Base-by-base conservation (phyloP, 30 jellyfish, hydroid and myxozoan species). In the Pelagia noctiluca region DNA sequence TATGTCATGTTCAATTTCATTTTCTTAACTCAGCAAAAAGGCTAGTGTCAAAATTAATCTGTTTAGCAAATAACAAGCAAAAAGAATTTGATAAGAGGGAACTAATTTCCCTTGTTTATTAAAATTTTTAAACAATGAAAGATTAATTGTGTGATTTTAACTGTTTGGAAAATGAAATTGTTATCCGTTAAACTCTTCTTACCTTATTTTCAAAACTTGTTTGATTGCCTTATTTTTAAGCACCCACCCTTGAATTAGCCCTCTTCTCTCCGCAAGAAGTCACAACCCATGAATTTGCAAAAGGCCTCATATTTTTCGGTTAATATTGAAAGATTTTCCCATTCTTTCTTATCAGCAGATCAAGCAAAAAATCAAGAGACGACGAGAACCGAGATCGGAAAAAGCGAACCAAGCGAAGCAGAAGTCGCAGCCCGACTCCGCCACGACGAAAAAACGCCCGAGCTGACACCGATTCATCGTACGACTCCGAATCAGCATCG, bases 401-500 rank as follows among this genome's bases (percentile, higher is more conserved):
- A 52, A 52, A 82, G 8, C 63, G 64, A 25, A 63, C 36, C 29
- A n/a, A n/a, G n/a, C 74, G 74, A 24, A 42, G 60, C 34, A 57
- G 89, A 65, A 79, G 82, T 79, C 89, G 89, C 19, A 79, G 89
- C 63, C 73, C 82, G 48, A 49, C 70, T 16, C 84, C 92, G 21
- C 62, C 80, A n/a, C 82, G 92, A 26, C 86, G 92, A 42, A 82
- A 82, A 50, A 69, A 68, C 10, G 42, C 72, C n/a, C 42, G 74
- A 33, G 54, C 73, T 7, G 80, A 70, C 35, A 50, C 93, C n/a
- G 90, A 48, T 11, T 78, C 84, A 3, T 76, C 93, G 24, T 49
- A 80, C 74, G 94, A 66, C 24, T 71, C 90, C 5, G 94, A 82
- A 3, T 70, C 97, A 26, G 97, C 84, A n/a, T 72, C 82, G 60